A percentile compares a stretch with the other conserved stretches of the same genome.
Conservation (phyloP, 2,113 vertebrate species). For the Salminus brasiliensis region DNA sequence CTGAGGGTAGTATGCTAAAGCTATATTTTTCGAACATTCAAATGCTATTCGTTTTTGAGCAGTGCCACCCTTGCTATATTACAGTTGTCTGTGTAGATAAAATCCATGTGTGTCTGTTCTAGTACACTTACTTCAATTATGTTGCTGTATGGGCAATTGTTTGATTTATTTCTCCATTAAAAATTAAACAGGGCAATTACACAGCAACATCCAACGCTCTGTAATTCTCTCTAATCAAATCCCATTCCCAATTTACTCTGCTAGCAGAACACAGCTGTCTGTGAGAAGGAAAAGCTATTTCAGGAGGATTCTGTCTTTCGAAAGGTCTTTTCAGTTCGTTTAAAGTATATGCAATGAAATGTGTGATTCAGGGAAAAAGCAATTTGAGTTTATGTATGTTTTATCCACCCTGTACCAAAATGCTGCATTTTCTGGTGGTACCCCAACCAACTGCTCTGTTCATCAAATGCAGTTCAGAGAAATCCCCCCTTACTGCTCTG, state of each 20-base stretch:
- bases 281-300: conserved; percentile 16
- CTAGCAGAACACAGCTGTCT: conserved; percentile 5
- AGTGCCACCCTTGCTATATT: background rate
- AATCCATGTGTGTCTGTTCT: conserved; percentile 1
- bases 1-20: background rate
- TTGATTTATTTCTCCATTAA: conserved; percentile 62
- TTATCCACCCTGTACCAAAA: background rate
- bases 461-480: background rate
- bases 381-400: no score
- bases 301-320: background rate
- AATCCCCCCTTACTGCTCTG: background rate
- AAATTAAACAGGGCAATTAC: conserved; percentile 60
- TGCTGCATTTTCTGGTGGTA: background rate
- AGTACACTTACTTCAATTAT: conserved; percentile 27
- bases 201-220: conserved; percentile 56
- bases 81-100: background rate
- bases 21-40: no score
- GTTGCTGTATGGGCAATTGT: conserved; percentile 57
- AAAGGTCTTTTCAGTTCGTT: background rate
- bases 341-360: background rate
- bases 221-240: conserved; percentile 64
- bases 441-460: conserved; percentile 8
- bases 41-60: background rate
- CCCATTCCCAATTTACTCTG: conserved; percentile 38
- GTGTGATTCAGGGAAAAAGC: background rate